Base-by-base conservation (phyloP, 2,113 vertebrate genomes). In the Eclectus roratus region DNA sequence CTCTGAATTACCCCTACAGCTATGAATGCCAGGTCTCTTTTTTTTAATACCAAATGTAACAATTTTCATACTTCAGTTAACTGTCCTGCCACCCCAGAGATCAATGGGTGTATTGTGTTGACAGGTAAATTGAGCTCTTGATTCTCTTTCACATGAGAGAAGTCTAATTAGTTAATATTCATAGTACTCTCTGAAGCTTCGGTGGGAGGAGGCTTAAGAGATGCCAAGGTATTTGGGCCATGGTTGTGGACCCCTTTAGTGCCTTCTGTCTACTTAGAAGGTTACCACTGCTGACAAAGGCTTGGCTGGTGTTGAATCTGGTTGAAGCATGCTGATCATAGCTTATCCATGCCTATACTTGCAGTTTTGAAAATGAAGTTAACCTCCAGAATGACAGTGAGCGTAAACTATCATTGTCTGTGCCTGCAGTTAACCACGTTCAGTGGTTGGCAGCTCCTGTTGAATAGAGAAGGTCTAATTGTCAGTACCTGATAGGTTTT, bases 271-370 rank as follows among this genome's bases (percentile, higher is more conserved):
- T 89, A 35, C 72, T 87, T 94, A 74, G 88, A 81, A 93, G 92
- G 76, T 55, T 95, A 76, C 86, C 49, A 25, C 53, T 94, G 93
- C 93, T 95, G 86, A 92, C 92, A 87, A 39, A 92, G 93, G 55
- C 81, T 95, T 95, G 93, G 81, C 89, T 96, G 89, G 19, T 66
- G 66, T 65, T 89, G 76, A 52, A 68, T 58, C 80, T 95, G 91
- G 82, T 85, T 92, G 84, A 73, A 70, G 93, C 19, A 14, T 94
- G 93, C 94, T 95, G 91, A 95, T 97, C 77, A 50, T 85, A 92
- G 89, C 74, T 94, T 68, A 72, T 85, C 96, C 94, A 1, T 97
- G 95, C 78, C 95, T 94, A 64, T 93, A 96, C 95, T 96, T 95
- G 95, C 85, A 87, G 58, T 70, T 92, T 29, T 52, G 84, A 89